Conservation (phyloP, 2,113 vertebrate genomes). For the Phrynosoma blainvillii region DNA sequence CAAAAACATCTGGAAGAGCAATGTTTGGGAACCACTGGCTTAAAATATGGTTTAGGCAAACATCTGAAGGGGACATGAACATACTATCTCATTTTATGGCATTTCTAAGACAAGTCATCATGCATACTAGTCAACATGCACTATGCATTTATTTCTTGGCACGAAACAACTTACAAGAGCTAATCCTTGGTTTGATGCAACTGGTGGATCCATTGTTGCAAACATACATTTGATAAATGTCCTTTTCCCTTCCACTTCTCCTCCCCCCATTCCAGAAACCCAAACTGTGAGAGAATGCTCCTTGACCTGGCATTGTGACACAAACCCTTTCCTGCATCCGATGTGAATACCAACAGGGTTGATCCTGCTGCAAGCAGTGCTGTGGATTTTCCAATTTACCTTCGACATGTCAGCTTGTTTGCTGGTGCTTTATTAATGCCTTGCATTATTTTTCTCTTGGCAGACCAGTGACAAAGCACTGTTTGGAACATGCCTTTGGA, state of each 20-base stretch:
- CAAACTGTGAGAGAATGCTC: conserved; percentile 29
- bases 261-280: not conserved
- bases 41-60: not conserved
- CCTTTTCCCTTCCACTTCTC: not conserved
- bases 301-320: conserved; percentile 21
- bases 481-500: conserved; percentile 62
- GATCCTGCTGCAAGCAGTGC: conserved; percentile 32
- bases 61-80: not conserved
- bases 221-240: not conserved
- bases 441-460: conserved; percentile 63
- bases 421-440: conserved; percentile 63
- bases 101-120: not conserved
- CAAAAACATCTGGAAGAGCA: too few relatives aligned
- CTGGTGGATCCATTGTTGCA: not conserved
- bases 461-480: conserved; percentile 62
- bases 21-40: too few relatives aligned
- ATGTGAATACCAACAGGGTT: conserved; percentile 15
- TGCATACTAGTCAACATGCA: not conserved
- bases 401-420: conserved; percentile 53
- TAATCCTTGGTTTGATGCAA: not conserved
- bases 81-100: not conserved
- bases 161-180: not conserved
- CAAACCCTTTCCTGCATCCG: conserved; percentile 21
- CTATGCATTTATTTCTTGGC: not conserved
- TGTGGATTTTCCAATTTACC: conserved; percentile 44